Percentiles rank a stretch among this genome's conserved stretches.
Evolutionary conservation across 2,797 vertebrate species (phyloP).

Genomic region (Cyprinodon diabolis): DNA sequence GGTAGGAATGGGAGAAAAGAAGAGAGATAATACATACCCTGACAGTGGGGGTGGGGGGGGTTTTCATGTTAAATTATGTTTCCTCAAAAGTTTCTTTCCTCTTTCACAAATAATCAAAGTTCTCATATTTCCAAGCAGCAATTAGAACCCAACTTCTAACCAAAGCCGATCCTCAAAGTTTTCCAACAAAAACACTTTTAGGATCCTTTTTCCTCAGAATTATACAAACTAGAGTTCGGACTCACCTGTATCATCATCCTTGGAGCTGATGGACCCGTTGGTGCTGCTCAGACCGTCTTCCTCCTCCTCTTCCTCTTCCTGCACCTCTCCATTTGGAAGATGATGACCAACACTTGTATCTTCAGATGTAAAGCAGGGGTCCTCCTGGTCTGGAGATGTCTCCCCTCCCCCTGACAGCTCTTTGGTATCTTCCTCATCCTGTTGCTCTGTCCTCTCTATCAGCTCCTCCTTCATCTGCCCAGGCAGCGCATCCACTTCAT

Average conservation of each 20-base stretch:
- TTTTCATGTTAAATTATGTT: too few species aligned
- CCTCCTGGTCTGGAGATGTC: conserved; percentile 65
- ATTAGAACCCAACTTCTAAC: conserved; percentile 12
- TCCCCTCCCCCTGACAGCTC: conserved; percentile 72
- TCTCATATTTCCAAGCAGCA: conserved; percentile 26
- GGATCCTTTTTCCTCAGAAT: not conserved
- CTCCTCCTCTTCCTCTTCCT: conserved; percentile 65
- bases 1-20: conserved; percentile 25
- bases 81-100: conserved; percentile 41
- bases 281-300: conserved; percentile 75
- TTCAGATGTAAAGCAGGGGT: conserved; percentile 65
- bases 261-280: conserved; percentile 76
- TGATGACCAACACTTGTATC: conserved; percentile 62
- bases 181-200: conserved; percentile 4
- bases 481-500: conserved; percentile 65
- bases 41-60: too few species aligned
- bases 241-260: conserved; percentile 86
- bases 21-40: not conserved
- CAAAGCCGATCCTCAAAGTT: conserved; percentile 4
- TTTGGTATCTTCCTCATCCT: conserved; percentile 70
- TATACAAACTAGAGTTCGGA: conserved; percentile 33
- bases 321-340: conserved; percentile 68
- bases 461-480: conserved; percentile 56
- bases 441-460: conserved; percentile 61
- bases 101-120: conserved; percentile 49